Percentiles rank a stretch among this genome's conserved stretches.
Conservation (phyloP, 2,113 vertebrate species). For the Otocyon megalotis region DNA sequence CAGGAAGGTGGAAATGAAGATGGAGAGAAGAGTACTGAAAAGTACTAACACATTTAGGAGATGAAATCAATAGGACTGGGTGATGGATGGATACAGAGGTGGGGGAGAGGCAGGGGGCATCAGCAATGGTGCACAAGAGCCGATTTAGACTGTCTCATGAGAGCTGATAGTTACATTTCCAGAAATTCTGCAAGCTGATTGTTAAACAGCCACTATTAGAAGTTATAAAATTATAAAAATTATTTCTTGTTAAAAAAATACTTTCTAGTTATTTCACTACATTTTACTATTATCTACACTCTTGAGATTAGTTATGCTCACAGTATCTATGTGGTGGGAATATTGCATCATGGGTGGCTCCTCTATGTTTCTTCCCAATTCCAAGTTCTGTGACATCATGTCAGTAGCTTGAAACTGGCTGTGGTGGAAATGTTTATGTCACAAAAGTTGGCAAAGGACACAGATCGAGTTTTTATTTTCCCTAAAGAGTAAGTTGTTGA, state of each 20-base stretch:
- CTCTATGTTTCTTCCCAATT: background rate
- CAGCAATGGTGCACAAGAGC: background rate
- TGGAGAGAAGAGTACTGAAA: background rate
- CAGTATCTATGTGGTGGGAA: background rate
- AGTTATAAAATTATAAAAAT: background rate
- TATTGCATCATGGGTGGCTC: background rate
- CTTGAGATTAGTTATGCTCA: background rate
- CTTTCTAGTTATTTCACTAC: background rate
- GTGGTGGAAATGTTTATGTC: background rate
- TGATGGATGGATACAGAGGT: background rate
- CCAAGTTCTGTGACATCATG: background rate
- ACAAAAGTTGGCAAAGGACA: background rate
- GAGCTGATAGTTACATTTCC: background rate
- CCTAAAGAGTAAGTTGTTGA: background rate
- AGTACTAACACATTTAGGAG: background rate
- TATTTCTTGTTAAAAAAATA: background rate
- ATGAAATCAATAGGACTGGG: background rate
- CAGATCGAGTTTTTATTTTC: background rate
- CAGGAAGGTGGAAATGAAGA: background rate
- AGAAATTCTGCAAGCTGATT: background rate
- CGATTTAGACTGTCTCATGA: background rate
- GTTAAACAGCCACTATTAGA: conserved; percentile 13
- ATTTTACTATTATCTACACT: background rate
- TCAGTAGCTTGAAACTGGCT: background rate
- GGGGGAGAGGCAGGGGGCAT: background rate